These are phyloP conservation scores for Alethe castanea DNA, from an alignment of 2,113 vertebrate genomes.

Conservation along the genomic window DNA sequence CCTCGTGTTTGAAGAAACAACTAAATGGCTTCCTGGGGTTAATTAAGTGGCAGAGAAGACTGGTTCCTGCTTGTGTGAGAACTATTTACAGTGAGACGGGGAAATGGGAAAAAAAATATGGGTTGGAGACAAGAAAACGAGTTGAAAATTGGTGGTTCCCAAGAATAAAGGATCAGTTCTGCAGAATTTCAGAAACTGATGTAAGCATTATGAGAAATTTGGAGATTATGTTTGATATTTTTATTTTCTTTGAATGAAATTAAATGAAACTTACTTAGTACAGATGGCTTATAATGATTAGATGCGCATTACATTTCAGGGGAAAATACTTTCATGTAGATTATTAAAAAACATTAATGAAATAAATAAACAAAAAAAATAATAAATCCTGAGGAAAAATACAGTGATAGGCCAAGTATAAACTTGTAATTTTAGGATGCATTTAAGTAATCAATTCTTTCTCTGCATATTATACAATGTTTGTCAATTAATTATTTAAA, in stretches of 20 bases:
- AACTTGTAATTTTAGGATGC: background rate
- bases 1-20: constrained; percentile 53
- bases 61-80: constrained; percentile 44
- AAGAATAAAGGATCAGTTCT: constrained; percentile 80
- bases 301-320: background rate
- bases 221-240: background rate
- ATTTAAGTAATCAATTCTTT: background rate
- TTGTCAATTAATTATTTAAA: background rate
- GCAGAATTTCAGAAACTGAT: constrained; percentile 65
- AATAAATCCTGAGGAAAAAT: background rate
- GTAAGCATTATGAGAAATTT: constrained; percentile 70
- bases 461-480: background rate
- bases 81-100: constrained; percentile 87
- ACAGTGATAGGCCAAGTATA: background rate
- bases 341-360: background rate
- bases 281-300: background rate
- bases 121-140: constrained; percentile 78
- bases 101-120: constrained; percentile 86
- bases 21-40: background rate
- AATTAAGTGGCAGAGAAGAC: constrained; percentile 15
- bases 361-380: background rate
- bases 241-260: background rate
- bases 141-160: constrained; percentile 90
- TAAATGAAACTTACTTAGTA: background rate
- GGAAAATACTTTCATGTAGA: background rate